phyloP scores from a whole-genome alignment of 2,888 invertebrate species.

The Epinotia demarniana region DNA sequence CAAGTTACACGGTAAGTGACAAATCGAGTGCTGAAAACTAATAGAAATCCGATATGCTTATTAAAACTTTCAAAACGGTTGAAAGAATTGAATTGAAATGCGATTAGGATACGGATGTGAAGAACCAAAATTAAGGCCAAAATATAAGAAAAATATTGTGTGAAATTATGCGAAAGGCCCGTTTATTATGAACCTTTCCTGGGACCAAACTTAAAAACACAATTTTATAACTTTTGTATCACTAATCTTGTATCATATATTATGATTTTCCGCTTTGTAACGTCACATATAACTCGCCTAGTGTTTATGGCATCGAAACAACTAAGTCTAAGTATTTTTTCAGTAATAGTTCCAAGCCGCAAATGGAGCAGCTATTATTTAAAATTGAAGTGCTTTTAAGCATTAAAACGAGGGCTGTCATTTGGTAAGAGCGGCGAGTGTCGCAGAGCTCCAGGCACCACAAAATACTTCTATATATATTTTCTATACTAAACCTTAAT shows the following conservation, averaged over 20 bases:
- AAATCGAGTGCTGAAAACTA: no score
- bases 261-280: background rate
- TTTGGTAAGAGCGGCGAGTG: slow-evolving; percentile 13
- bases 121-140: no score
- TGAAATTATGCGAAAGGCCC: background rate
- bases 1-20: no score
- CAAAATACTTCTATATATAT: slow-evolving; percentile 9
- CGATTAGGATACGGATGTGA: no score
- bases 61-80: no score
- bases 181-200: no score
- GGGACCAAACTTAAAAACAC: no score
- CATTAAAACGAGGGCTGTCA: slow-evolving; percentile 22
- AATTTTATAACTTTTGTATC: no score
- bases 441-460: slow-evolving; percentile 1
- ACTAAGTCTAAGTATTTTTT: background rate
- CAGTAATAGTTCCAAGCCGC: background rate
- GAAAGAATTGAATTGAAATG: no score
- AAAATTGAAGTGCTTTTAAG: slow-evolving; percentile 34
- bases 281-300: background rate
- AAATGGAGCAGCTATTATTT: slow-evolving; percentile 33
- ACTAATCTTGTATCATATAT: no score
- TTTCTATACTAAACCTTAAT: slow-evolving; percentile 21
- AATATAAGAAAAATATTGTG: no score
- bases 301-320: background rate
- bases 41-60: no score